phyloP scores from a whole-genome alignment of 2,888 invertebrate species.

The Oegoconia quadripuncta region DNA sequence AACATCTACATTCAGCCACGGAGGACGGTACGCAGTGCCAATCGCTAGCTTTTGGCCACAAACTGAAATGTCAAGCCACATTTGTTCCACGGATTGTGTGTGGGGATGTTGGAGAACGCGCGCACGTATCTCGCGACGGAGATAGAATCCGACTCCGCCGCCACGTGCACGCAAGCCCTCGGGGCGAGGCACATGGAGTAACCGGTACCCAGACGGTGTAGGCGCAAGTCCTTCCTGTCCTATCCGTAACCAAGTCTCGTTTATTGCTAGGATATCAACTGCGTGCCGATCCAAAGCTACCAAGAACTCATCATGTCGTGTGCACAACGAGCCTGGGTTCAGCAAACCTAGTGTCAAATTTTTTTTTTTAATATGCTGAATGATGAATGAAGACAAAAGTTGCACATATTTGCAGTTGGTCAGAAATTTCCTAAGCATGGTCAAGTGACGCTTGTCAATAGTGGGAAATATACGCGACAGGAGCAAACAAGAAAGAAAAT shows the following conservation, averaged over 20 bases:
- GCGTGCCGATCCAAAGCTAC: neutral
- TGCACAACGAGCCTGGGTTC: neutral
- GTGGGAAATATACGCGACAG: no score
- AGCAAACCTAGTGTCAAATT: neutral
- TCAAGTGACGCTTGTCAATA: no score
- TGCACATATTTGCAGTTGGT: neutral
- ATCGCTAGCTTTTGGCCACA: no score
- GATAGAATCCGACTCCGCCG: neutral
- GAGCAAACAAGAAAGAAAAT: no score
- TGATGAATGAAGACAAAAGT: neutral
- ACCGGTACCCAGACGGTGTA: neutral
- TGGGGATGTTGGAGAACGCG: neutral
- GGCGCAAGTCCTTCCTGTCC: neutral
- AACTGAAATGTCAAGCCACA: no score
- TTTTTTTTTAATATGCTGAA: neutral
- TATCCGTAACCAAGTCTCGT: neutral
- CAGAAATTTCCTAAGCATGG: no score
- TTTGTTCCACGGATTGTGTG: neutral
- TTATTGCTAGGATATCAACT: neutral
- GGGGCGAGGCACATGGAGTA: neutral
- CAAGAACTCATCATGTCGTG: neutral
- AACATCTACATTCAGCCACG: slow-evolving; percentile 12
- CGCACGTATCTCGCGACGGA: neutral
- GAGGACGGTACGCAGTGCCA: slow-evolving; percentile 22
- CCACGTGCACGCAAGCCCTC: neutral